Base-by-base conservation (phyloP, 2,113 vertebrate species). In the Macrotis lagotis region DNA sequence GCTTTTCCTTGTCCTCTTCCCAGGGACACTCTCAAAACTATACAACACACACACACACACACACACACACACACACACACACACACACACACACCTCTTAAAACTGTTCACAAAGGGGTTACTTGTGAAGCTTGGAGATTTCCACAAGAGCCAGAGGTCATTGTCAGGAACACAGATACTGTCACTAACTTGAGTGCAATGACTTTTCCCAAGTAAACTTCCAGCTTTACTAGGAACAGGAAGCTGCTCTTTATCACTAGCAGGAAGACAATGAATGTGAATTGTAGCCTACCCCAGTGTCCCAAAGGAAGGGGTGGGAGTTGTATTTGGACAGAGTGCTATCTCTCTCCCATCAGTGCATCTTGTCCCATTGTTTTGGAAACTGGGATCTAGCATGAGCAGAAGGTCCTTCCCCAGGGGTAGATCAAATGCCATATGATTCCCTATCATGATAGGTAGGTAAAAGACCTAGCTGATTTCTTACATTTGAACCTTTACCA, bases 191-290 rank as follows among this genome's bases (percentile, higher is more conserved):
- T 93, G 44, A 51, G 44, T 48, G 10, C 19, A 59, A 89, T 50
- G 48, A 25, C 89, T 89, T 95, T 89, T 44, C 7, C 93, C 51
- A 28, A 74, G 83, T 44, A 59, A 97, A 95, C 12, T 8, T 96
- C 51, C 94, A 92, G 94, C 88, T 96, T 94, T 97, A 44, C 91
- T 94, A 93, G 31, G 90, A 96, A 97, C 91, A 96, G 94, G 96
- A 97, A 96, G 88, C 88, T 47, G 47, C 89, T 83, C 90, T 95
- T 95, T 94, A 96, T 90, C 92, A 91, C 88, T 59, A 91, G 94
- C 95, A 97, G 97, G 91, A 92, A 31, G 50, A 19, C 8, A 0
- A 25, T 2, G 12, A 26, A 11, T 0, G 10, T 25, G 88, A 47
- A 16, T 14, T 0, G 22, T n/a, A 90, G 88, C 50, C 91, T 90